phyloP scores from a whole-genome alignment of 2,113 vertebrate species.

The Malurus melanocephalus region DNA sequence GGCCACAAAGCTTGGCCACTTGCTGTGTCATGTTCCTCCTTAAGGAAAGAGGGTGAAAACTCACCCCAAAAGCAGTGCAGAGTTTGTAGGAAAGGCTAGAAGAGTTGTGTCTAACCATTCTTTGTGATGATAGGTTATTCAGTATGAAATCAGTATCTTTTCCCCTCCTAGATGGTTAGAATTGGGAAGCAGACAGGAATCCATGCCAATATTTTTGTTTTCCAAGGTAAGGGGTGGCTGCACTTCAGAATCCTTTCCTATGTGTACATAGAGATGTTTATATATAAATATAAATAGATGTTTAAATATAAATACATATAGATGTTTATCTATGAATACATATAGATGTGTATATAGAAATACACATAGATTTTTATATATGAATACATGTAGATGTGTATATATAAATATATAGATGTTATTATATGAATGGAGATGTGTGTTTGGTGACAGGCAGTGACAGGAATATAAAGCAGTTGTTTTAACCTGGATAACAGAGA shows the following conservation, averaged over 20 bases:
- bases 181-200: neutral
- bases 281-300: too few species aligned
- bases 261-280: rapidly evolving
- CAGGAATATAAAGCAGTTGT: neutral
- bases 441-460: neutral
- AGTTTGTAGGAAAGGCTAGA: neutral
- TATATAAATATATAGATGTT: too few species aligned
- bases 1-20: neutral
- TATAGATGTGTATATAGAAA: too few species aligned
- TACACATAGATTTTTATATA: too few species aligned
- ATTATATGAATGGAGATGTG: neutral
- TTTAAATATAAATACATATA: too few species aligned
- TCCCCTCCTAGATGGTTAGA: neutral
- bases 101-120: neutral
- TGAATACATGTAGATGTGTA: too few species aligned
- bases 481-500: neutral
- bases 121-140: neutral
- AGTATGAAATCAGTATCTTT: neutral
- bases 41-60: neutral
- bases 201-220: neutral
- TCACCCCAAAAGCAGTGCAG: neutral
- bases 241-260: neutral
- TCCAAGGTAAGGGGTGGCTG: neutral
- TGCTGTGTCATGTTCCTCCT: too few species aligned
- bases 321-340: too few species aligned